Evolutionary conservation across 2,113 vertebrate species (phyloP), one percentile per base, ranked within the genome.

Genomic region (Gyps fulvus): DNA sequence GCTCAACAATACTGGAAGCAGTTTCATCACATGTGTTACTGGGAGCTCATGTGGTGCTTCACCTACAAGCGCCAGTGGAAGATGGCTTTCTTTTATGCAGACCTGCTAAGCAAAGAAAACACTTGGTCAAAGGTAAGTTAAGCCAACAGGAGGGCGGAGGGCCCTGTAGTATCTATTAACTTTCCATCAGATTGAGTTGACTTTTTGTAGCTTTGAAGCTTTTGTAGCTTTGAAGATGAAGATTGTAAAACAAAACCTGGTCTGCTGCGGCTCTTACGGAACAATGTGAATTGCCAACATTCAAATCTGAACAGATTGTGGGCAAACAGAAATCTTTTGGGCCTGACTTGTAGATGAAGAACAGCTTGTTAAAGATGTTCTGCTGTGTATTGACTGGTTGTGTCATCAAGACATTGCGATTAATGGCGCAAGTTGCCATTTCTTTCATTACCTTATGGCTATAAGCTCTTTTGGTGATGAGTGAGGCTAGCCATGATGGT

Each of bases 11-110:
- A 98, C 89, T 99, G 99, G 99, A 99, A 99, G 93, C 99, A 99
- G 98, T 99, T 99, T 74, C 99, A 99, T 80, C 99, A 99, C 97
- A 99, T 99, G 99, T 99, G 99, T 92, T 99, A 99, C 98, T 99
- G 99, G 99, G 99, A 99, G 97, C 98, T 99, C 81, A 99, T 99
- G 99, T 99, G 99, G 99, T 99, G 99, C 96, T 99, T 99, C 97
- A 99, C 99, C 34, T 99, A 99, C 98, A 99, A 99, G 96, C 97
- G 98, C 72, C 99, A 99, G 98, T 99, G 99, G 99, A 99, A 99
- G 97, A 99, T 99, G 99, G 99, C 99, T 73, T 99, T 99, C 98
- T 99, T 99, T 98, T 99, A 99, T 0, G 99, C 99, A 7, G 99
- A 99, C 96, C 98, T 99, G 88, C 98, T 99, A 80, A 99, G 99